A percentile compares a stretch with the other conserved stretches of the same genome.
phyloP scores from a whole-genome alignment of 2,113 vertebrate species.

The Thalassoma bifasciatum region DNA sequence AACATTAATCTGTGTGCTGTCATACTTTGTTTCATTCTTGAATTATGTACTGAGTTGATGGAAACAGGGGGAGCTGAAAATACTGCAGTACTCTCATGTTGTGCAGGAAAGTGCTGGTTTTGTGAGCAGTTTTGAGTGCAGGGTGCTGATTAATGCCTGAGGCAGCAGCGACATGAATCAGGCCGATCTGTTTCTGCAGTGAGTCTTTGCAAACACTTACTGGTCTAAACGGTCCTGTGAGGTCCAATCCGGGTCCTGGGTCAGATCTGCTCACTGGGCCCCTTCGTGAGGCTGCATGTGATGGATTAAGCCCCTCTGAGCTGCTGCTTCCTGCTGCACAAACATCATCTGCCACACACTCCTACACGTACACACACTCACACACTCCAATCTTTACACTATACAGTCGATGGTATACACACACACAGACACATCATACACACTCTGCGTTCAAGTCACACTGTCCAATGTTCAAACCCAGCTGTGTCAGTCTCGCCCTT shows the following conservation, averaged over 20 bases:
- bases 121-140: not conserved
- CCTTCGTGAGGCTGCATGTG: conserved; percentile 49
- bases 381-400: not conserved
- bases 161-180: conserved; percentile 5
- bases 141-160: not conserved
- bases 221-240: not conserved
- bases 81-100: not conserved
- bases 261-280: conserved; percentile 9
- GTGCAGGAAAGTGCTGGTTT: not conserved
- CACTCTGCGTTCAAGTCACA: not conserved
- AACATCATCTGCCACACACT: not conserved
- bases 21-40: no score
- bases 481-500: not conserved
- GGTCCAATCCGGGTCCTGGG: conserved; percentile 4
- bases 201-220: conserved; percentile 43
- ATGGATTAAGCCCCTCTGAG: conserved; percentile 35
- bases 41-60: no score
- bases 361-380: not conserved
- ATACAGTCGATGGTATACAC: not conserved
- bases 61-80: not conserved
- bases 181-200: not conserved
- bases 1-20: no score
- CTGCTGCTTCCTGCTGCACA: conserved; percentile 22
- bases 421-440: not conserved
- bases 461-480: not conserved